Evolutionary conservation across 2,113 vertebrate genomes (phyloP).

Genomic region (Chlamydotis undulata): DNA sequence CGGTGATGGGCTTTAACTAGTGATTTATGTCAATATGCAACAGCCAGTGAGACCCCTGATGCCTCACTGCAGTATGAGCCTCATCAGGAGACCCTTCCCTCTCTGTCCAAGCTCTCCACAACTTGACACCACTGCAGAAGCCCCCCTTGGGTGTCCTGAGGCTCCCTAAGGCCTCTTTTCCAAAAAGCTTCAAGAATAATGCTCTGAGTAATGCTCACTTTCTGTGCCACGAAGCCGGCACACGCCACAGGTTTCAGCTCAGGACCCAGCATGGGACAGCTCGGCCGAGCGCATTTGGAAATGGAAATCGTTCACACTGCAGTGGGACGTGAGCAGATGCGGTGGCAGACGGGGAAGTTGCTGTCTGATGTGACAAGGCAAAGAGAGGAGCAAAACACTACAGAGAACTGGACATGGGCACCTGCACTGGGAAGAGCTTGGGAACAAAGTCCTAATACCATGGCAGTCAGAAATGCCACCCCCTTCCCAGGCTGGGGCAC

Average conservation of each 20-base stretch:
- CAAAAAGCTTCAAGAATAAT: not conserved
- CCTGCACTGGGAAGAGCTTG: not conserved
- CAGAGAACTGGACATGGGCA: not conserved
- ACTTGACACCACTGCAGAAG: not conserved
- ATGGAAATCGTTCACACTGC: fast-evolving
- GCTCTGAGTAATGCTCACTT: not conserved
- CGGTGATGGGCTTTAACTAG: not conserved
- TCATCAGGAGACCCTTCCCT: not conserved
- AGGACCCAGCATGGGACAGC: not conserved
- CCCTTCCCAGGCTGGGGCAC: not conserved
- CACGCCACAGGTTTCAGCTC: not conserved
- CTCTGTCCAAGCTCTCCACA: not conserved
- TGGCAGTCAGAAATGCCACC: not conserved
- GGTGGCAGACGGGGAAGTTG: fast-evolving
- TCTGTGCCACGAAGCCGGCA: not conserved
- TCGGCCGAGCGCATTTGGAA: fast-evolving
- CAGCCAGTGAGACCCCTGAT: not conserved
- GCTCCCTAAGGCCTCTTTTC: not conserved
- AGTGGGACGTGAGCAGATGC: not conserved
- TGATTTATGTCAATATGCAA: not conserved
- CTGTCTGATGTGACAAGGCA: not conserved
- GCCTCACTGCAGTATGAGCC: not conserved
- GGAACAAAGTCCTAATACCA: not conserved
- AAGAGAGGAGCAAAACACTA: not conserved
- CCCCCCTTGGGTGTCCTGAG: fast-evolving